A percentile compares a stretch with the other conserved stretches of the same genome.
Evolutionary conservation across 2,888 invertebrate species (phyloP).

Genomic region (Mythimna lalbum): DNA sequence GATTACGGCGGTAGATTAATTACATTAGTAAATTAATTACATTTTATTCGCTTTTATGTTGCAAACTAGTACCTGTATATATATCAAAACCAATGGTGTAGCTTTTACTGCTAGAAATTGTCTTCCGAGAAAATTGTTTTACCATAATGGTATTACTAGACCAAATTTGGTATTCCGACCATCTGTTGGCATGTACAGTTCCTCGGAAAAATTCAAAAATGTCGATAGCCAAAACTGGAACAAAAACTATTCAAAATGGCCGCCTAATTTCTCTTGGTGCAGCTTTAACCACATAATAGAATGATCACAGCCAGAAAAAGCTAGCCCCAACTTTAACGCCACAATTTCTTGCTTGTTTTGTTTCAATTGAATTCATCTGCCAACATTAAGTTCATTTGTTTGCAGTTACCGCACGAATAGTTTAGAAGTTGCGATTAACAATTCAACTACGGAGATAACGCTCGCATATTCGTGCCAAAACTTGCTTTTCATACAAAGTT

Average conservation of each 20-base stretch:
- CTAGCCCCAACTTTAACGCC: slow-evolving; percentile 5
- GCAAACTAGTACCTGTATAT: background rate
- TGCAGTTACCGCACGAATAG: slow-evolving; percentile 54
- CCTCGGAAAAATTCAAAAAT: background rate
- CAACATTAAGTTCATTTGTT: slow-evolving; percentile 53
- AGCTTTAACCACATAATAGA: slow-evolving; percentile 18
- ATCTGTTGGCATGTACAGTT: background rate
- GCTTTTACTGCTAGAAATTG: background rate
- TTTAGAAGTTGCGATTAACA: slow-evolving; percentile 51
- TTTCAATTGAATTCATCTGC: slow-evolving; percentile 49
- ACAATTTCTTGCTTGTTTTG: slow-evolving; percentile 40
- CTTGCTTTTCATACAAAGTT: slow-evolving; percentile 48
- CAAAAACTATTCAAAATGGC: slow-evolving; percentile 22
- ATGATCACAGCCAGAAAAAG: slow-evolving; percentile 32
- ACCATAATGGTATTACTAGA: background rate
- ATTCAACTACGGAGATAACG: slow-evolving; percentile 48
- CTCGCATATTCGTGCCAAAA: slow-evolving; percentile 57
- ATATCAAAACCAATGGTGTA: background rate
- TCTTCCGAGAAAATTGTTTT: background rate
- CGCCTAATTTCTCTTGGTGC: slow-evolving; percentile 11
- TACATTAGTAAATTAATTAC: too few relatives aligned
- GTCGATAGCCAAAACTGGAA: background rate
- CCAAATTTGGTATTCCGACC: background rate
- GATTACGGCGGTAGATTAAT: too few relatives aligned
- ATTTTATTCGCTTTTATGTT: background rate